phyloP scores from a whole-genome alignment of 2,113 vertebrate species.

The Plestiodon gilberti region DNA sequence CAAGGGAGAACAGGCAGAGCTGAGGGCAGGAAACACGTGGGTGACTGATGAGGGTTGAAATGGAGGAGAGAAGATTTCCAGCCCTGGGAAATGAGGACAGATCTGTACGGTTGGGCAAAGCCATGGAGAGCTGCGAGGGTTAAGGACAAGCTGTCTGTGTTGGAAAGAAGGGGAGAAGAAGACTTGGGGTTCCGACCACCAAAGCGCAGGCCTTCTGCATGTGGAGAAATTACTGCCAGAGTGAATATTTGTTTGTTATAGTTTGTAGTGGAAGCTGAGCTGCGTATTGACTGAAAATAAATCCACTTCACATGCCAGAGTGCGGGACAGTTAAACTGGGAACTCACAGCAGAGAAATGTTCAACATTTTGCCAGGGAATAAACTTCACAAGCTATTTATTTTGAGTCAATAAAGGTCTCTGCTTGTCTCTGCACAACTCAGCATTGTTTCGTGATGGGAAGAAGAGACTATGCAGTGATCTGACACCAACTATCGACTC shows the following conservation, averaged over 20 bases:
- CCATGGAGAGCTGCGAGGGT: not conserved
- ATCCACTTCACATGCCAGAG: not conserved
- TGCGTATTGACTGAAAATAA: not conserved
- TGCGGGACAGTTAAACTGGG: not conserved
- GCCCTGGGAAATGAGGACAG: too few species aligned
- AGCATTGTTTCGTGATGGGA: constrained; percentile 12
- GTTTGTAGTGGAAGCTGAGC: not conserved
- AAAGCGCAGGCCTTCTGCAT: too few species aligned
- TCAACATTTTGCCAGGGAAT: constrained; percentile 12
- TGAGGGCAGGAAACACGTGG: not conserved
- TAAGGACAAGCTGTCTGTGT: not conserved
- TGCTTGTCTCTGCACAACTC: not conserved
- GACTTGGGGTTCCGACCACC: too few species aligned
- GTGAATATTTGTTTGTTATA: not conserved
- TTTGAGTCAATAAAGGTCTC: constrained; percentile 43
- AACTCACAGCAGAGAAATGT: not conserved
- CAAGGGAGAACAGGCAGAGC: not conserved
- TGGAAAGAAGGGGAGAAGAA: not conserved
- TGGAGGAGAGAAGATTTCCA: too few species aligned
- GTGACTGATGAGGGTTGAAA: not conserved
- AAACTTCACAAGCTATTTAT: constrained; percentile 42
- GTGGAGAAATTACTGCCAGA: too few species aligned
- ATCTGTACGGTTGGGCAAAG: not conserved
- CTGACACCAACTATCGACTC: constrained; percentile 45
- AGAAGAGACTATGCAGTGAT: constrained; percentile 4